Evolutionary conservation across 1,140 invertebrate species (phyloP).

Genomic region (Rhyzopertha dominica): DNA sequence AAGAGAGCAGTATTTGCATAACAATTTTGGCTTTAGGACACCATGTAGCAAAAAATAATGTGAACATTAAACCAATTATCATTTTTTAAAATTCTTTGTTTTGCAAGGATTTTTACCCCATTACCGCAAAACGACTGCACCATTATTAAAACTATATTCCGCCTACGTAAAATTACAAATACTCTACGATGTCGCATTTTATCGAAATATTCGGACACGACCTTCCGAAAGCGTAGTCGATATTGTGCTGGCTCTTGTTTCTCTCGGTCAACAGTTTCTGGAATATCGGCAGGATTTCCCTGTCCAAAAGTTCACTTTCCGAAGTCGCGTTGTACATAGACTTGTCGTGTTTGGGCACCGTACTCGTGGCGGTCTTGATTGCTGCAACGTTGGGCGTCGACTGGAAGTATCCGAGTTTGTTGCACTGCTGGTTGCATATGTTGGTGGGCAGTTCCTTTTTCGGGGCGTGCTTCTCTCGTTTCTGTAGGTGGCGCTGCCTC

Average conservation of each 20-base stretch:
- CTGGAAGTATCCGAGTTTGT: conserved; percentile 54
- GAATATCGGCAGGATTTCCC: conserved; percentile 84
- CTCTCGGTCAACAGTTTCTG: conserved; percentile 81
- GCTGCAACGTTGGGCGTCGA: conserved; percentile 55
- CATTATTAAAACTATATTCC: too few relatives aligned
- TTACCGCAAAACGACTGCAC: too few relatives aligned
- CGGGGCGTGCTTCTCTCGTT: conserved; percentile 15
- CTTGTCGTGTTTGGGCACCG: conserved; percentile 28
- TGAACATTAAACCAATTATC: too few relatives aligned
- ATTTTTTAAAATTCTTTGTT: too few relatives aligned
- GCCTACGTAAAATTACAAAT: conserved; percentile 58
- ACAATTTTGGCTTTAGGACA: too few relatives aligned
- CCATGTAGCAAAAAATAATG: too few relatives aligned
- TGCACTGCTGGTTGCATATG: conserved; percentile 45
- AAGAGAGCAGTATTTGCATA: too few relatives aligned
- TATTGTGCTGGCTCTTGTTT: conserved; percentile 60
- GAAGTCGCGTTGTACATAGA: conserved; percentile 74
- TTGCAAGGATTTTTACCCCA: too few relatives aligned
- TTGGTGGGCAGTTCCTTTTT: conserved; percentile 14
- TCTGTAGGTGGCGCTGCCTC: conserved; percentile 31
- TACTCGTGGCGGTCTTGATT: conserved; percentile 23
- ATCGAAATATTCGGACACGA: conserved; percentile 92
- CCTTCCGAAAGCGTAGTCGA: conserved; percentile 70
- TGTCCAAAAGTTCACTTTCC: conserved; percentile 74
- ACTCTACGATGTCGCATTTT: conserved; percentile 93